Evolutionary conservation across 2,888 invertebrate species (phyloP), one percentile per base, ranked within the genome.

Genomic region (Lucinisca nassula): DNA sequence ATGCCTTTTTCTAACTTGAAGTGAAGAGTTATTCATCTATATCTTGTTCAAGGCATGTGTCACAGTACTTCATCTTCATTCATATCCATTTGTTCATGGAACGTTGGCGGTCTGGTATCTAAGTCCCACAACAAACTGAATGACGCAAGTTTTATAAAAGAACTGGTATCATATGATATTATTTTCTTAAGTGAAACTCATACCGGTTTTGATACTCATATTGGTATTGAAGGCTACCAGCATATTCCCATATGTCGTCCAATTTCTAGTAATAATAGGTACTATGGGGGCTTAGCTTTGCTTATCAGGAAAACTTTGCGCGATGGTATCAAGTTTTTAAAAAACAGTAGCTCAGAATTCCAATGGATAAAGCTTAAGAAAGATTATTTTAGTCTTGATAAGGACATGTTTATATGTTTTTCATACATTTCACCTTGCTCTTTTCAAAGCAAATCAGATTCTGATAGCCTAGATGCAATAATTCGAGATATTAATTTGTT

Each of bases 11-110:
- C n/a, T n/a, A n/a, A n/a, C n/a, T n/a, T n/a, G n/a, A n/a, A n/a
- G n/a, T n/a, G n/a, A n/a, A n/a, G n/a, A n/a, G n/a, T n/a, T n/a
- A n/a, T n/a, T n/a, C n/a, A n/a, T n/a, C n/a, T n/a, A n/a, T n/a
- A n/a, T n/a, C n/a, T n/a, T n/a, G n/a, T n/a, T n/a, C n/a, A n/a
- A n/a, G n/a, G n/a, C n/a, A n/a, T n/a, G n/a, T n/a, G n/a, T n/a
- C n/a, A n/a, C n/a, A 10, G 61, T 8, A 61, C 6, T 30, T 30
- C 35, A 67, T 21, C 67, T 10, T 67, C 67, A 35, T 67, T 67
- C 67, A 67, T 67, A 67, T 67, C 67, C 67, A 67, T 67, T 21
- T 67, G 67, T 30, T 67, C 67, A 67, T 67, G 67, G 67, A 67
- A 67, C 35, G 67, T 35, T 35, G 67, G 35, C 67, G 67, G 61